Evolutionary conservation across 2,113 vertebrate genomes (phyloP), one percentile per base, ranked within the genome.

Genomic region (Lucifuga dentata): DNA sequence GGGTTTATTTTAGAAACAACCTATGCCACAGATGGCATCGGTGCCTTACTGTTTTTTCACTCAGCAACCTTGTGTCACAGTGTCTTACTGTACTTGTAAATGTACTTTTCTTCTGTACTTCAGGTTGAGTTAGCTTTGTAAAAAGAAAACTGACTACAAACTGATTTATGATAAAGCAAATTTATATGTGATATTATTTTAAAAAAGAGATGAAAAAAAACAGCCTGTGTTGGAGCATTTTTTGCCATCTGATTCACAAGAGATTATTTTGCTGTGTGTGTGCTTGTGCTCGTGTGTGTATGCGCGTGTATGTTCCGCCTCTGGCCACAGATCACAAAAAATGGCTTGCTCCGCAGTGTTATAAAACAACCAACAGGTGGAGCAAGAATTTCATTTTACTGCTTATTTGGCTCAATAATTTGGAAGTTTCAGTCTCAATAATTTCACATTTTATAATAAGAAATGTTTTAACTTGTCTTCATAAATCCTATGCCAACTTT

Each of bases 21-120:
- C 92, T 90, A 40, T 82, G 89, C 82, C 93, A 90, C 92, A 75
- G 86, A 87, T 73, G 90, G 85, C 90, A 86, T 94, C 75, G 92
- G 90, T 94, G 93, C 94, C 93, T 94, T 95, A 92, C 81, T 90
- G 90, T 91, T 91, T 91, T n/a, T 83, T 76, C 69, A 81, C 91
- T 93, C 84, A 88, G 90, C 73, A 87, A 91, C 73, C 68, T 87
- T 66, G 81, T 91, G 83, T 93, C 83, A 69, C 52, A 11, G 45
- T 89, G 78, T 92, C 85, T 92, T 85, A 89, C 81, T 77, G 80
- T 87, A 85, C 66, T 69, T 74, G 75, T 89, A 80, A 76, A 76
- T 90, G 49, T 83, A 73, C 45, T 55, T 76, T 70, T 67, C 67
- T 63, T 80, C 77, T 88, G 80, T 80, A 84, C 55, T 82, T 80